Evolutionary conservation across 2,113 vertebrate genomes (phyloP).

Genomic region (Rissa tridactyla): DNA sequence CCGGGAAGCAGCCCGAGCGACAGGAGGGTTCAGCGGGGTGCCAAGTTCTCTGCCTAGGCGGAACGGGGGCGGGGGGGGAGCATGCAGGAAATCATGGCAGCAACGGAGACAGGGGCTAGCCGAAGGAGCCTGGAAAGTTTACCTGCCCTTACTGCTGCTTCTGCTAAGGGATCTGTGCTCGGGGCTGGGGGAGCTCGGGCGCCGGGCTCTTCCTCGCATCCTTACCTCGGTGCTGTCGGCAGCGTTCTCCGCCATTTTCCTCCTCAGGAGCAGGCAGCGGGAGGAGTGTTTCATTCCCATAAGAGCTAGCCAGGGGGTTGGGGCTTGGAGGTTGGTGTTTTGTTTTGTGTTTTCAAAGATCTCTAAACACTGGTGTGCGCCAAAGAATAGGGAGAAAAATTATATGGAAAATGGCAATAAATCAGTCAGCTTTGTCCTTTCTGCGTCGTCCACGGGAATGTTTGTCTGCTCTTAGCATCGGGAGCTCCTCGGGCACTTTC

Average conservation of each 20-base stretch:
- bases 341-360: slow-evolving; percentile 18
- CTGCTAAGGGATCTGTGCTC: background rate
- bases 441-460: slow-evolving; percentile 57
- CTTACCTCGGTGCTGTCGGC: slow-evolving; percentile 92
- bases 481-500: slow-evolving; percentile 57
- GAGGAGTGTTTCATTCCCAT: slow-evolving; percentile 99
- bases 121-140: slow-evolving; percentile 48
- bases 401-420: background rate
- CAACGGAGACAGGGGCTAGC: background rate
- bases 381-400: background rate
- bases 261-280: slow-evolving; percentile 96
- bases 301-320: slow-evolving; percentile 82
- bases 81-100: background rate
- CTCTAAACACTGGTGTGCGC: slow-evolving; percentile 8
- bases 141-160: background rate
- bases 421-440: slow-evolving; percentile 36
- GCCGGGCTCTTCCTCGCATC: slow-evolving; percentile 4
- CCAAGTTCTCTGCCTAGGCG: background rate
- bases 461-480: slow-evolving; percentile 55
- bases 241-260: slow-evolving; percentile 93
- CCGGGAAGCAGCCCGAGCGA: background rate
- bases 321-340: slow-evolving; percentile 34
- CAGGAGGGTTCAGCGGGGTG: background rate
- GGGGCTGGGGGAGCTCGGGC: background rate
- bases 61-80: too few species aligned